Evolutionary conservation across 2,113 vertebrate species (phyloP).

Genomic region (Gopherus evgoodei): DNA sequence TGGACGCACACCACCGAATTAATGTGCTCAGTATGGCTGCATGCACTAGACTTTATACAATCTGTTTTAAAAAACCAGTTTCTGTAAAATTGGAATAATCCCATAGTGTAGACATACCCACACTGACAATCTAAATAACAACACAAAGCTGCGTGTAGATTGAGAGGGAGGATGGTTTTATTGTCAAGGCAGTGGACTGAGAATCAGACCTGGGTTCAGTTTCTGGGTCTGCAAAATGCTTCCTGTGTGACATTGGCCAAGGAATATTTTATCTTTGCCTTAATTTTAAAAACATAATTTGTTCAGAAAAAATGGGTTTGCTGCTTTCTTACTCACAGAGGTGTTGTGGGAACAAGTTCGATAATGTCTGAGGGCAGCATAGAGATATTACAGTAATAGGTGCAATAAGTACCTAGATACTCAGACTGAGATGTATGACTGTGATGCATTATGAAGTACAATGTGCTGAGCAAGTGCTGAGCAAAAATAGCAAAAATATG

Average conservation of each 20-base stretch:
- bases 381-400: not conserved
- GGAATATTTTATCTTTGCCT: not conserved
- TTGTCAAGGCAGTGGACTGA: not conserved
- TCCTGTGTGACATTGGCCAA: not conserved
- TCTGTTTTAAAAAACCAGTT: no score
- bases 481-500: not conserved
- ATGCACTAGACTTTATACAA: no score
- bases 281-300: not conserved
- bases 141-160: not conserved
- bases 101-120: no score
- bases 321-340: not conserved
- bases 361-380: not conserved
- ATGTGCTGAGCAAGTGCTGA: not conserved
- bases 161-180: not conserved
- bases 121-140: not conserved
- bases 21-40: no score
- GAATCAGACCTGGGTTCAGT: not conserved
- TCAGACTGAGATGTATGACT: rapidly evolving
- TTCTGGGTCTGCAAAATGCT: not conserved
- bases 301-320: not conserved
- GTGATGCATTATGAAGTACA: not conserved
- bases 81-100: no score
- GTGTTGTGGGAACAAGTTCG: not conserved
- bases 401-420: not conserved
- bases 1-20: no score